Evolutionary conservation across 2,797 vertebrate species (phyloP).

Genomic region (Cossypha heuglini): DNA sequence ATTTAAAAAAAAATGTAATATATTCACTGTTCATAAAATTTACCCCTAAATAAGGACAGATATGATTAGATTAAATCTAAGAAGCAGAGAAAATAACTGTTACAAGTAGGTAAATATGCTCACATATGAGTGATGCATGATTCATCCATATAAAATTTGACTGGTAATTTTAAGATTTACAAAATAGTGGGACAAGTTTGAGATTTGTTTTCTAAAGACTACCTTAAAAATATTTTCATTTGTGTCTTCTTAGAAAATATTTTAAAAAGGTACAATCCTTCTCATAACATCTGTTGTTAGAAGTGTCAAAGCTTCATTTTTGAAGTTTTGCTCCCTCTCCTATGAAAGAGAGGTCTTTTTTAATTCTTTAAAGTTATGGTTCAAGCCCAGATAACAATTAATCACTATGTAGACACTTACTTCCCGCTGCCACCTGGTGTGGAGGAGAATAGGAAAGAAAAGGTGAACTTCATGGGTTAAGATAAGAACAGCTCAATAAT

Average conservation of each 20-base stretch:
- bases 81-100: neutral
- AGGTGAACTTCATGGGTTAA: neutral
- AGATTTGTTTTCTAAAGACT: neutral
- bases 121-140: neutral
- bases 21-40: neutral
- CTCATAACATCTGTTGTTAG: neutral
- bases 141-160: neutral
- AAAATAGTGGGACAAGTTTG: neutral
- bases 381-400: neutral
- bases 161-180: neutral
- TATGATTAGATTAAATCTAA: neutral
- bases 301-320: neutral
- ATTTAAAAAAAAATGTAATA: neutral
- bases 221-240: neutral
- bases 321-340: neutral
- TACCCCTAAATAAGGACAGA: neutral
- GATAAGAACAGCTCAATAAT: neutral
- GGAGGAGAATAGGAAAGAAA: neutral
- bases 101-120: neutral
- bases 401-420: neutral
- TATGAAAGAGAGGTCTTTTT: neutral
- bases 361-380: neutral
- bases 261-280: neutral
- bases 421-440: neutral
- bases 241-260: neutral